Base-by-base conservation (phyloP, 2,888 invertebrate genomes). In the Meteorus cinctellus region DNA sequence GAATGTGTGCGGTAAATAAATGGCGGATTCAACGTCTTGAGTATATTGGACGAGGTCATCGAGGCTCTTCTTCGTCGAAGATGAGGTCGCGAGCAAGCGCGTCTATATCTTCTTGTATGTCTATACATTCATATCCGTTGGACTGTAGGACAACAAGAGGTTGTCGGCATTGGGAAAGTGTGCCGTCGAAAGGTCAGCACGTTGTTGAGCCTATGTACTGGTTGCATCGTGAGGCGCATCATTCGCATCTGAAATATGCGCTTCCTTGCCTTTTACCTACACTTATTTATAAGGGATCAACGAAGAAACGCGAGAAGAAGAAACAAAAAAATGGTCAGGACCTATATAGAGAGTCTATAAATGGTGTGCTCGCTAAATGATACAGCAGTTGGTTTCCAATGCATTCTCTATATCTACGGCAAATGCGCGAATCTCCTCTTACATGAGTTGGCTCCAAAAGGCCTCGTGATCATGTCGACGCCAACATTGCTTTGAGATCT, bases 151-250 rank as follows among this genome's bases (percentile, higher is more conserved):
- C 63, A 51, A n/a, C n/a, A 65, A 24, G 45, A 41, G 31, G 55
- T 48, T 48, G 66, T 48, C 74, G 74, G 71, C 78, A 76, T 79
- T 76, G 79, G 78, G 82, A 82, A 82, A 82, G 82, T 82, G 77
- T 82, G 82, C 74, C 82, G 79, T 79, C 69, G 74, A 82, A 82
- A 82, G 82, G 82, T 82, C 81, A 81, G 67, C 78, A 41, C 63
- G 65, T 66, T 67, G 55, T 73, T 60, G 63, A 51, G 36, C 27
- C 66, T 41, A 19, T 16, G 8, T 27, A 29, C 45, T 73, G 16
- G n/a, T 69, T 48, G 45, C 74, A 14, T 71, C 77, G 45, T 48
- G 65, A 65, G 55, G 62, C 41, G 19, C 51, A 29, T 66, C 51
- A 68, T 66, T 45, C 29, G 51, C n/a, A 1, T 51, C 14, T 24